A percentile compares a stretch with the other conserved stretches of the same genome.
phyloP scores from a whole-genome alignment of 2,113 vertebrate species.

The Megaleporinus macrocephalus region DNA sequence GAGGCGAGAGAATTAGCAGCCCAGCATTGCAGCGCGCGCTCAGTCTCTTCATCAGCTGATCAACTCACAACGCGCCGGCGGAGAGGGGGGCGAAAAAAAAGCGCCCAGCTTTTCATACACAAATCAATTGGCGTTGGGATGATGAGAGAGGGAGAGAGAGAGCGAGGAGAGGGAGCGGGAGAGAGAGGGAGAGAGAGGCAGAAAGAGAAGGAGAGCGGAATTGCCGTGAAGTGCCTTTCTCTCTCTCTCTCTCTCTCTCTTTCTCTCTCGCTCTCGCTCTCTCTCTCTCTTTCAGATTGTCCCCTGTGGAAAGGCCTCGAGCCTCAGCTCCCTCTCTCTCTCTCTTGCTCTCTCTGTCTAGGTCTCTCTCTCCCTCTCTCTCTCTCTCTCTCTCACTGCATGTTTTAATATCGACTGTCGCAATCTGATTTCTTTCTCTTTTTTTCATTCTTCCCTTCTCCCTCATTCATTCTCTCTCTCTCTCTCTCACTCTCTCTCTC shows the following conservation, averaged over 20 bases:
- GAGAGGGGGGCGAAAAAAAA: constrained; percentile 84
- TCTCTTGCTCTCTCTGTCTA: constrained; percentile 53
- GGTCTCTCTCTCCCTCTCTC: constrained; percentile 2
- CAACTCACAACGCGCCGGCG: constrained; percentile 92
- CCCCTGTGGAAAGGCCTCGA: constrained; percentile 87
- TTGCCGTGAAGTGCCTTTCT: constrained; percentile 82
- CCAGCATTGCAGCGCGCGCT: constrained; percentile 99
- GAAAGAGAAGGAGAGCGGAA: constrained; percentile 55
- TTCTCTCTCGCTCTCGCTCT: constrained; percentile 54
- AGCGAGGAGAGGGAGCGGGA: constrained; percentile 13
- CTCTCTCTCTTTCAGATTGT: constrained; percentile 77
- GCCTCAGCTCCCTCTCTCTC: constrained; percentile 35
- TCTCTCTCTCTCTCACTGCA: constrained; percentile 74
- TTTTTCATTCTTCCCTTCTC: constrained; percentile 75
- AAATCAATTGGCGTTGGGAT: constrained; percentile 92
- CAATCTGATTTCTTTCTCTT: constrained; percentile 81
- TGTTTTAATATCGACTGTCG: constrained; percentile 91
- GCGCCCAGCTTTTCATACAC: constrained; percentile 98
- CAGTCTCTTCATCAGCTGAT: constrained; percentile 99
- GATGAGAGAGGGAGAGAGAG: constrained; percentile 69
- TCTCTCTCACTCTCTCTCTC: too few species aligned
- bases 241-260: constrained; percentile 64
- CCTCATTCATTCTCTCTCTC: constrained; percentile 66
- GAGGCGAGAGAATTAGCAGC: constrained; percentile 99
- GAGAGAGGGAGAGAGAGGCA: constrained; percentile 21